Base-by-base conservation (phyloP, 2,888 invertebrate genomes). In the Sylvicola fuscatus region DNA sequence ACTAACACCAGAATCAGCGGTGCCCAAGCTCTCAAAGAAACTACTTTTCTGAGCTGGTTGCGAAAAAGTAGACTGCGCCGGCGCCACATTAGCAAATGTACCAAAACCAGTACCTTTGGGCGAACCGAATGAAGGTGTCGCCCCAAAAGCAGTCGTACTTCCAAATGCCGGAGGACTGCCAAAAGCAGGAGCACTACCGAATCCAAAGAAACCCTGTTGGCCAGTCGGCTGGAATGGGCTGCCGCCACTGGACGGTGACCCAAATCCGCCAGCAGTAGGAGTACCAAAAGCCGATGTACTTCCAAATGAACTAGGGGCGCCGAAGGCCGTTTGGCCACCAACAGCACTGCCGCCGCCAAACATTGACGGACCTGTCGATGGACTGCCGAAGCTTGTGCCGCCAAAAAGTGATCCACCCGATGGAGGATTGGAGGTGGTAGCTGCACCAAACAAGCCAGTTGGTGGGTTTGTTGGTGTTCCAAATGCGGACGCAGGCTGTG, bases 1-100 rank as follows among this genome's bases (percentile, higher is more conserved):
- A 1, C 57, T 52, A 11, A 56, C 40, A 1, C 53, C 50, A 2
- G 51, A 43, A 17, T 56, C 54, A 3, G 52, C 47, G 2, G 56
- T 47, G 2, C 58, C 58, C 17, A 58, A 41, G 1, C 52, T 47
- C 33, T 58, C 58, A 34, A 58, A 58, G 3, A 58, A 49, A 37
- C 50, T 54, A 34, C 50, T 52, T 15, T 51, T 50, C 33, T 37
- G 37, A n/a, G 14, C 13, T n/a, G 32, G 10, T n/a, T 35, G 35
- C 3, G 27, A 2, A 5, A n/a, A 4, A 3, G 27, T 15, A 6
- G 29, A 13, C 7, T 48, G 45, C 12, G 45, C 40, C 11, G 49
- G 42, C 8, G 48, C 16, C 8, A 32, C 32, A 27, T 34, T 37
- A n/a, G 49, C 41, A 39, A 57, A 57, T 6, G 48, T 43, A 4